Percentiles rank a stretch among this genome's conserved stretches.
phyloP scores from a whole-genome alignment of 1,140 invertebrate species.

The Coelopa frigida region DNA sequence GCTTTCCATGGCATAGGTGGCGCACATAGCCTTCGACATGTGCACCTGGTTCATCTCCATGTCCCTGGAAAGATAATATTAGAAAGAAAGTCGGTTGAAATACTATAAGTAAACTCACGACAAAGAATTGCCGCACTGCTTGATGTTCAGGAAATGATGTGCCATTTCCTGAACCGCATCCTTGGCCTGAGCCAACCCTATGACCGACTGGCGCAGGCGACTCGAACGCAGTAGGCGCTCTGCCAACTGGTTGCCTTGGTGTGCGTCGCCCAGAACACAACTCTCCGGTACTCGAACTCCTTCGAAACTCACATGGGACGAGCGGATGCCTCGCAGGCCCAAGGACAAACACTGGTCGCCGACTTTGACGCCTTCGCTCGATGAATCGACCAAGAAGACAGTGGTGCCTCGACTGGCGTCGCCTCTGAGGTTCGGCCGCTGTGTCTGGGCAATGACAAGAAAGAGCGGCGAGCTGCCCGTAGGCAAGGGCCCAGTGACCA shows the following conservation, averaged over 20 bases:
- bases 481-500: slow-evolving; percentile 46
- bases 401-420: slow-evolving; percentile 46
- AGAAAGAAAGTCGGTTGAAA: not conserved
- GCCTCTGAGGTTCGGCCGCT: slow-evolving; percentile 24
- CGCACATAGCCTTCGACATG: slow-evolving; percentile 49
- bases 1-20: slow-evolving; percentile 67
- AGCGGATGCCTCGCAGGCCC: slow-evolving; percentile 49
- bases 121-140: slow-evolving; percentile 59
- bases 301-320: slow-evolving; percentile 45
- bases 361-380: slow-evolving; percentile 60
- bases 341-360: slow-evolving; percentile 61
- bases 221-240: slow-evolving; percentile 24
- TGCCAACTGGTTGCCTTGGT: slow-evolving; percentile 27
- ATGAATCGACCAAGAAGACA: slow-evolving; percentile 69
- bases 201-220: slow-evolving; percentile 20
- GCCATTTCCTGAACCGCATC: slow-evolving; percentile 25
- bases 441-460: slow-evolving; percentile 47
- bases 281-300: slow-evolving; percentile 44
- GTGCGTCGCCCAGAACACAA: slow-evolving; percentile 23
- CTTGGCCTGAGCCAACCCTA: slow-evolving; percentile 27
- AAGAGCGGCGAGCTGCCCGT: slow-evolving; percentile 42
- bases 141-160: slow-evolving; percentile 46
- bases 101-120: not conserved
- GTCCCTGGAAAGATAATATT: slow-evolving; percentile 46
- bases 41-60: slow-evolving; percentile 53